Evolutionary conservation across 2,797 vertebrate species (phyloP), one percentile per base, ranked within the genome.

Genomic region (Allobates femoralis): DNA sequence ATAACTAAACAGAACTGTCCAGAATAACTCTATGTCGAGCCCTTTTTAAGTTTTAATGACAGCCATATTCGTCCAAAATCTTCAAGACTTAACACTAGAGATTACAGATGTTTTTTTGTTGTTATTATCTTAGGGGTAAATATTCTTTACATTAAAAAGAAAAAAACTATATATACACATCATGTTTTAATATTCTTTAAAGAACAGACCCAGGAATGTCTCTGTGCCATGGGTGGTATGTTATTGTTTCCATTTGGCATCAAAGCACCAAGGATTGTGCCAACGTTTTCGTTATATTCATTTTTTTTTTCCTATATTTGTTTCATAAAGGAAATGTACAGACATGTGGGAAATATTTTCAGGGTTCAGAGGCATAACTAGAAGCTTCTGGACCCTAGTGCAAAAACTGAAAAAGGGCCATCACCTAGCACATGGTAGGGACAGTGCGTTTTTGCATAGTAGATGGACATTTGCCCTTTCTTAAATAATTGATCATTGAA

Each of bases 201-300:
- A 73, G 69, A 73, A 73, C 37, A 46, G 2, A 46, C 26, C 69
- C 69, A 46, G 23, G 7, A 26, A 73, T 71, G 50, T 73, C 37
- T 5, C 37, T 26, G 3, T 16, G 37, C 69, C 37, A 12, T 46
- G 77, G n/a, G 21, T 79, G 32, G 32, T 60, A 60, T 79, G 58
- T 37, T 62, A 79, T 79, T 32, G 34, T 60, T 60, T 79, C 14
- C 77, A 62, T 41, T 60, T 79, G 77, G 23, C 41, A 79, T 62
- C 37, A 79, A 60, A 50, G 69, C 37, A 46, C 21, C 69, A 46
- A 26, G 14, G 21, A 79, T 26, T 60, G 34, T 71, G 56, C 77
- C 55, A 79, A 60, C n/a, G 21, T 16, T 41, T 79, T 79, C 21
- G 8, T 26, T 41, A 79, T 79, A 77, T 56, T 77, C 26, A 10